Percentiles rank a stretch among this genome's conserved stretches.
Conservation (phyloP, 1,140 invertebrate genomes). For the Platyscapa corneri region DNA sequence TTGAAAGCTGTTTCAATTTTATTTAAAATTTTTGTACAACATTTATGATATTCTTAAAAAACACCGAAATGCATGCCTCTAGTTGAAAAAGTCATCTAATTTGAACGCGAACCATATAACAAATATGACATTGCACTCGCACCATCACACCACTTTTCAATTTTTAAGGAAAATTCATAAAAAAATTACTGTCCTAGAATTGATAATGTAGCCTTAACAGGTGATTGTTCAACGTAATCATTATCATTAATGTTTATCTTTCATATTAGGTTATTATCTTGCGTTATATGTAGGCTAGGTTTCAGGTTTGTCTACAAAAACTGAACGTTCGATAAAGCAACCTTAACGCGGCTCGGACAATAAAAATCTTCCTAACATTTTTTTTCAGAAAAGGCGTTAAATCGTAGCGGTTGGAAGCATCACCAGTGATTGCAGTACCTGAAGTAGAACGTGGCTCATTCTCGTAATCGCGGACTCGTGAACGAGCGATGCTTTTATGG, state of each 20-base stretch:
- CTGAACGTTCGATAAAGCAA: not conserved
- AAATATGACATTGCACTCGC: constrained; percentile 4
- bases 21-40: not conserved
- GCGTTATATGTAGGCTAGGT: not conserved
- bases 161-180: not conserved
- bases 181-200: not conserved
- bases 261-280: not conserved
- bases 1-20: too few species aligned
- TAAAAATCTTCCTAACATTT: not conserved
- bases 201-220: not conserved
- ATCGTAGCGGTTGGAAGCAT: not conserved
- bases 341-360: not conserved
- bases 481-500: constrained; percentile 25
- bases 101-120: not conserved
- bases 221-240: not conserved
- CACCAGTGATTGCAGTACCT: constrained; percentile 7
- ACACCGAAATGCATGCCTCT: not conserved
- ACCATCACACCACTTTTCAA: not conserved
- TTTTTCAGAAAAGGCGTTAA: constrained; percentile 10
- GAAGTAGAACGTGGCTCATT: not conserved
- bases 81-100: not conserved
- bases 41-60: not conserved
- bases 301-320: too few species aligned
- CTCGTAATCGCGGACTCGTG: constrained; percentile 8
- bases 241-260: not conserved